Evolutionary conservation across 1,140 invertebrate species (phyloP).

Genomic region (Palaemon carinicauda): DNA sequence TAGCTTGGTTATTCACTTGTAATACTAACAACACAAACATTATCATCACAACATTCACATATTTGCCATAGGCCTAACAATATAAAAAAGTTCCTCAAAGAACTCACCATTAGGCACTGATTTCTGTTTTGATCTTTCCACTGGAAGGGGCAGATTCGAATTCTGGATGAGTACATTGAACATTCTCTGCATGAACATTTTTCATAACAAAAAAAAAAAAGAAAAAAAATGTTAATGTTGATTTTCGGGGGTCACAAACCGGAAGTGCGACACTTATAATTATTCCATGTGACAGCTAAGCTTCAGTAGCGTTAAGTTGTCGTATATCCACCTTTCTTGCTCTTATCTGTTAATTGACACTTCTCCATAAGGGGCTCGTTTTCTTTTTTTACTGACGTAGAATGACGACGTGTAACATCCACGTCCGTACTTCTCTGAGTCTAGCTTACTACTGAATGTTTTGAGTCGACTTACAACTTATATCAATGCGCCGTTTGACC

Average conservation of each 20-base stretch:
- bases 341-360: not conserved
- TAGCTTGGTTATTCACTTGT: not conserved
- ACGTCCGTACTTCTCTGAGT: constrained; percentile 24
- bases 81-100: not conserved
- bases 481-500: constrained; percentile 26
- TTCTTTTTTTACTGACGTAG: constrained; percentile 3
- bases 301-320: too few relatives aligned
- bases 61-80: not conserved
- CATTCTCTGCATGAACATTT: constrained; percentile 53
- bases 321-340: too few relatives aligned
- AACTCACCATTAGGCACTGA: constrained; percentile 38
- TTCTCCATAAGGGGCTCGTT: constrained; percentile 44
- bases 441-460: constrained; percentile 53
- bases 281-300: too few relatives aligned
- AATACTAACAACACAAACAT: not conserved
- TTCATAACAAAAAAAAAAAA: not conserved
- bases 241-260: too few relatives aligned
- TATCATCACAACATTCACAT: not conserved
- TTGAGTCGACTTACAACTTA: constrained; percentile 51
- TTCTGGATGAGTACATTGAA: constrained; percentile 43
- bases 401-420: not conserved
- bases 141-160: constrained; percentile 42
- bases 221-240: too few relatives aligned
- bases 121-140: constrained; percentile 44
- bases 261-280: too few relatives aligned